A percentile compares a stretch with the other conserved stretches of the same genome.
These are phyloP conservation scores for Dromius quadrimaculatus DNA, from an alignment of 2,888 invertebrate genomes.

Conservation along the genomic window DNA sequence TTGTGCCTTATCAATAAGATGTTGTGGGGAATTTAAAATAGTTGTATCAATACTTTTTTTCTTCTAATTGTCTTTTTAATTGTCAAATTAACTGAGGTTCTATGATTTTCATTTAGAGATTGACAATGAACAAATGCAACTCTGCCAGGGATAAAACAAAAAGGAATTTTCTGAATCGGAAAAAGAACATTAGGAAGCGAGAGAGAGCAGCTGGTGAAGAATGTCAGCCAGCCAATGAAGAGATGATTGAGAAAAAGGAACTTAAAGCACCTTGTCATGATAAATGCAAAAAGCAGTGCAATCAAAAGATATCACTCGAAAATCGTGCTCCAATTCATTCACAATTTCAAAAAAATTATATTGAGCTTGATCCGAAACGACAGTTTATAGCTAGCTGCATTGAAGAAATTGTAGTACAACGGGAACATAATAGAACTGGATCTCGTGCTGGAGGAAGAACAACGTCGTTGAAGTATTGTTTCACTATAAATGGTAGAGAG, in stretches of 20 bases:
- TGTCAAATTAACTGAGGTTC: too few species aligned
- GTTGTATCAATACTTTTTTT: too few species aligned
- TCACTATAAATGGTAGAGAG: constrained; percentile 23
- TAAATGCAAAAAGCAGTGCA: constrained; percentile 21
- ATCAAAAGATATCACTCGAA: background rate
- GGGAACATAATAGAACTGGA: constrained; percentile 15
- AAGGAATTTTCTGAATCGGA: too few species aligned
- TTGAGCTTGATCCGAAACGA: constrained; percentile 30
- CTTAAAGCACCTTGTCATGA: constrained; percentile 19
- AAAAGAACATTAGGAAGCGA: constrained; percentile 36
- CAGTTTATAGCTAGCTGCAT: constrained; percentile 4
- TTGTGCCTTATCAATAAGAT: too few species aligned
- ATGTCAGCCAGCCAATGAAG: constrained; percentile 21
- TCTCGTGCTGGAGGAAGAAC: constrained; percentile 17
- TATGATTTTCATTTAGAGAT: too few species aligned
- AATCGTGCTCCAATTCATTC: constrained; percentile 38
- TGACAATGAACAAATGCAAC: too few species aligned
- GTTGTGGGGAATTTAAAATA: too few species aligned
- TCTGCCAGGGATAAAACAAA: too few species aligned
- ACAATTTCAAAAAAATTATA: constrained; percentile 3
- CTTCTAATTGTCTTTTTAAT: too few species aligned
- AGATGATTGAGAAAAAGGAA: constrained; percentile 15
- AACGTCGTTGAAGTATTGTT: constrained; percentile 30
- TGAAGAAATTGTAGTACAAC: background rate
- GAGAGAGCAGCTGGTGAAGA: constrained; percentile 23